Percentiles rank a stretch among this genome's conserved stretches.
Conservation (phyloP, 2,113 vertebrate species). For the Serilophus lunatus region DNA sequence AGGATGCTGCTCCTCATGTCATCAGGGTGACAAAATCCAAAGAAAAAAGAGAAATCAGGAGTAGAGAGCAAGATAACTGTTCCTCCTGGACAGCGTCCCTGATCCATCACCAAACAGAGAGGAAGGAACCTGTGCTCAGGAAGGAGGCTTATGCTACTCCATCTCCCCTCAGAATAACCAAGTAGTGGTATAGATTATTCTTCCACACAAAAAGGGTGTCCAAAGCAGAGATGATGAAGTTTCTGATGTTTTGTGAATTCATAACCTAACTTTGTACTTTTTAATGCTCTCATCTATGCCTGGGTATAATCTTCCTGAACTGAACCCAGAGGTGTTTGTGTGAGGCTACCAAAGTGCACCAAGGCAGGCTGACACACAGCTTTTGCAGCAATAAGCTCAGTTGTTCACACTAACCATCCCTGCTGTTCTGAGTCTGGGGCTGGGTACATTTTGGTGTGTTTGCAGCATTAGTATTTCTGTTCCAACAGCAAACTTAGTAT, state of each 20-base stretch:
- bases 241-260: not conserved
- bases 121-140: not conserved
- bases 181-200: not conserved
- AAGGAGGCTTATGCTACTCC: not conserved
- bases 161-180: not conserved
- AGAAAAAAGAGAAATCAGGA: not conserved
- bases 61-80: not conserved
- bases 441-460: not conserved
- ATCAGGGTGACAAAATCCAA: not conserved
- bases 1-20: not conserved
- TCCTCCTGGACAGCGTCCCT: not conserved
- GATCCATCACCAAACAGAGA: not conserved
- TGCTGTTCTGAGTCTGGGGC: not conserved
- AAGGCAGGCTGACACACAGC: not conserved
- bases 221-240: not conserved
- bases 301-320: not conserved
- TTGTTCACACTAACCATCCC: not conserved
- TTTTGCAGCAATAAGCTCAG: not conserved
- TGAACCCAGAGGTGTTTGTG: not conserved
- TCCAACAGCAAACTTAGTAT: not conserved
- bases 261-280: not conserved
- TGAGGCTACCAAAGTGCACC: not conserved
- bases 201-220: not conserved
- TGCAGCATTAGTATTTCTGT: not conserved
- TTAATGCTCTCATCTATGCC: not conserved